Percentiles rank a stretch among this genome's conserved stretches.
These are phyloP conservation scores for Galaxea fascicularis DNA, from an alignment of 92 coral and sea anemone genomes.

Conservation along the genomic window DNA sequence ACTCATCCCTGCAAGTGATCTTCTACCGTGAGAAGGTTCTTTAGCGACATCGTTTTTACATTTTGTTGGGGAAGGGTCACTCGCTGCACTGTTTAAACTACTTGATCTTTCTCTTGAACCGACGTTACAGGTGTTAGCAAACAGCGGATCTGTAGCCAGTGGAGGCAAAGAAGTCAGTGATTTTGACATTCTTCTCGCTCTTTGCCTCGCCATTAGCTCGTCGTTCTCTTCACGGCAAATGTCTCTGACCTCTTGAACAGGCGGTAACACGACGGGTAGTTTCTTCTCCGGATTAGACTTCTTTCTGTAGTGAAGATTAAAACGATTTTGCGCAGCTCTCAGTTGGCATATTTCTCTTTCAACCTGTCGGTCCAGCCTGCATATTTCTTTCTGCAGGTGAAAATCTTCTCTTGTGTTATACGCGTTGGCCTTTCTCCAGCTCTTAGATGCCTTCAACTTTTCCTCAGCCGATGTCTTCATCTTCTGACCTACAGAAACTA, in stretches of 20 bases:
- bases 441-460: conserved; percentile 15
- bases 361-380: conserved; percentile 12
- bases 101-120: not conserved
- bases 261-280: conserved; percentile 7
- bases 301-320: conserved; percentile 32
- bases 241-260: conserved; percentile 1
- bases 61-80: not conserved
- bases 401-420: conserved; percentile 17
- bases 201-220: not conserved
- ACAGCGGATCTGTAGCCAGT: not conserved
- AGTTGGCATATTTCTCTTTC: conserved; percentile 23
- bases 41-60: not conserved
- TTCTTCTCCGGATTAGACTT: not conserved
- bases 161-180: conserved; percentile 31
- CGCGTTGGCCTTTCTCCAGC: conserved; percentile 18
- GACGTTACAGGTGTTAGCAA: not conserved
- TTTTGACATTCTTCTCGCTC: not conserved
- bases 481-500: not conserved
- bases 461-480: conserved; percentile 17
- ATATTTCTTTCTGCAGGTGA: conserved; percentile 18
- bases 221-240: not conserved
- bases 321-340: conserved; percentile 47
- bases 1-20: not conserved
- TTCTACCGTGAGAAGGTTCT: not conserved
- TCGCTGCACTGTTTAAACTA: not conserved